phyloP scores from a whole-genome alignment of 2,113 vertebrate species.

The Zapornia atra region DNA sequence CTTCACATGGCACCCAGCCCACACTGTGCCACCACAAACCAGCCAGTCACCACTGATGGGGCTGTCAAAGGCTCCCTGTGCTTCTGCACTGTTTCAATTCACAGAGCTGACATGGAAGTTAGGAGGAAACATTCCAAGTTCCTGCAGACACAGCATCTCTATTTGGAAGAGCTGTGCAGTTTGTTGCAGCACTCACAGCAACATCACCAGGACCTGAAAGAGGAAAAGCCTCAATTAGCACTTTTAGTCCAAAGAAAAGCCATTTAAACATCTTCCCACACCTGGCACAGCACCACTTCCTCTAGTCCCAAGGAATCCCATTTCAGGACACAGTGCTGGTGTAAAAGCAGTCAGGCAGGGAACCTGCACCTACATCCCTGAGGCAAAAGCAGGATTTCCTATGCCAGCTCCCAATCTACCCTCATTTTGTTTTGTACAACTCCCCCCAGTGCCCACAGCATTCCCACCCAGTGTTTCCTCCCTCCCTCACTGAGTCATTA shows the following conservation, averaged over 20 bases:
- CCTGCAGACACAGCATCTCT: too few species aligned
- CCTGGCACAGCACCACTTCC: too few species aligned
- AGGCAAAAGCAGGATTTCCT: not conserved
- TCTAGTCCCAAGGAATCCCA: too few species aligned
- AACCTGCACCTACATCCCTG: rapidly evolving
- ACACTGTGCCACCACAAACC: too few species aligned
- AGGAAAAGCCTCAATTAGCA: not conserved
- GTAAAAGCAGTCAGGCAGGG: not conserved
- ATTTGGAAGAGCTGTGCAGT: not conserved
- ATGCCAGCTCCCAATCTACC: not conserved
- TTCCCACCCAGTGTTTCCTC: not conserved
- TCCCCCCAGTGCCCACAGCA: too few species aligned
- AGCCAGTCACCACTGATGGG: not conserved
- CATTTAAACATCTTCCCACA: not conserved
- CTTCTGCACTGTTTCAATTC: rapidly evolving
- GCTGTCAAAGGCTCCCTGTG: not conserved
- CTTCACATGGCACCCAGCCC: too few species aligned
- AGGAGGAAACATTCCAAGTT: too few species aligned
- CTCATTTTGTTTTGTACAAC: not conserved
- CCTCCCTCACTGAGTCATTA: not conserved
- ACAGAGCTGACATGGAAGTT: not conserved
- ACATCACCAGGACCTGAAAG: not conserved
- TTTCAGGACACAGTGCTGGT: not conserved
- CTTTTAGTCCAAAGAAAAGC: not conserved
- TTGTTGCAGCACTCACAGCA: not conserved